These are phyloP conservation scores for Desmodus rotundus DNA, from an alignment of 2,113 vertebrate genomes.

Conservation along the genomic window DNA sequence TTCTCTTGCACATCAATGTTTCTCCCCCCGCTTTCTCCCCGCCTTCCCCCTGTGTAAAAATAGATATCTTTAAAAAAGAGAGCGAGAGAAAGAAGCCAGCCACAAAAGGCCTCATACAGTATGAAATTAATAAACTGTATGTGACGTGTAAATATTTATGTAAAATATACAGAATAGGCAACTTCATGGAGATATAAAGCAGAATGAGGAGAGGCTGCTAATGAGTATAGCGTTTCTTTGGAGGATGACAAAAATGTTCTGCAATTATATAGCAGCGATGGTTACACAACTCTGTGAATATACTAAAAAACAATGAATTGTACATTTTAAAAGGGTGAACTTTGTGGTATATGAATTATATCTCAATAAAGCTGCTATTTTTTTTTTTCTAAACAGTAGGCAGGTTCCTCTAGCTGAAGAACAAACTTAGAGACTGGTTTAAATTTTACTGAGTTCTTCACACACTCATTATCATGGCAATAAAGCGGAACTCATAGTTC, in stretches of 20 bases:
- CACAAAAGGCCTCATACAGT: not conserved
- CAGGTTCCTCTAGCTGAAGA: not conserved
- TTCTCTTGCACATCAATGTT: too few relatives aligned
- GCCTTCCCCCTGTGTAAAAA: too few relatives aligned
- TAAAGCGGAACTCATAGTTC: constrained; percentile 30
- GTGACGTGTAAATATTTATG: not conserved
- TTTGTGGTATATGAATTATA: constrained; percentile 7
- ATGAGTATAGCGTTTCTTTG: not conserved
- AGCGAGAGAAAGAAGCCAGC: not conserved
- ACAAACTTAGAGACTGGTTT: not conserved
- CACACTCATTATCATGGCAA: not conserved
- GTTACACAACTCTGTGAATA: not conserved
- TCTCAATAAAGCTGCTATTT: not conserved
- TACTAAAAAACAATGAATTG: not conserved
- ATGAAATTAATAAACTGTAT: not conserved
- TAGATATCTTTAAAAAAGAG: not conserved
- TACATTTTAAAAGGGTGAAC: constrained; percentile 10
- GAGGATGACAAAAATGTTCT: not conserved
- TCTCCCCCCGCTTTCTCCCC: too few relatives aligned
- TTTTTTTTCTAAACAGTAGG: not conserved
- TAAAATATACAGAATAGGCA: not conserved
- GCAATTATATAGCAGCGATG: not conserved
- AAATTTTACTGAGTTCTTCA: constrained; percentile 8
- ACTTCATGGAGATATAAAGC: not conserved
- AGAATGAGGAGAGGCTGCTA: not conserved